Evolutionary conservation across 2,888 invertebrate species (phyloP), one percentile per base, ranked within the genome.

Genomic region (Cephus spinipes): DNA sequence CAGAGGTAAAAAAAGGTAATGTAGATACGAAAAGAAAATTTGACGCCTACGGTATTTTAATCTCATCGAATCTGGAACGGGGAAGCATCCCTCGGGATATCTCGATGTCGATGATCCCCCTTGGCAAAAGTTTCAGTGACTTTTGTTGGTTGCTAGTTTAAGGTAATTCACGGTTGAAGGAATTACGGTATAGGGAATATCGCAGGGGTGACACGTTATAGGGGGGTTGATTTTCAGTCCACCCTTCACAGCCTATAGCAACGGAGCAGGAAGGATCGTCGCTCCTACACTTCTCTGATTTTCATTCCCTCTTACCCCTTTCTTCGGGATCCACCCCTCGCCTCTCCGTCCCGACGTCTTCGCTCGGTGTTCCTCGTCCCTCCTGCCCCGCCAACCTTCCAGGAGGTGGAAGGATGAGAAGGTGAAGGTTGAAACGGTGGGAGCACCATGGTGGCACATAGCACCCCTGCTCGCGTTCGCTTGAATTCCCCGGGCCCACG

Each of bases 61-160:
- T 55, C 23, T 55, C 23, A 23, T 9, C 23, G 55, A 23, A 23
- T 55, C 55, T 23, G 23, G 2, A 23, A 23, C 1, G 23, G 55
- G 23, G 55, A 9, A 15, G 9, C 55, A 9, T 23, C 55, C 55
- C 55, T 55, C 9, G 55, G 55, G 55, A 23, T 23, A 23, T 55
- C 55, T 55, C 9, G 9, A 55, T 55, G 23, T 9, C 23, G 23
- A 55, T 55, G 35, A 68, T 74, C 40, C 30, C 23, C 23, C 31
- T 9, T 68, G 23, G 68, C 12, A 83, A 81, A 83, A 86, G 87
- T 84, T 83, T 86, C 83, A 82, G 82, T 84, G 84, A 86, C 85
- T 83, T 88, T 83, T 55, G 23, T 55, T 55, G 55, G 55, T 55
- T 55, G 55, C 55, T 23, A 55, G 55, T 55, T 83, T 82, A 81